Percentiles rank a stretch among this genome's conserved stretches.
Evolutionary conservation across 2,797 vertebrate genomes (phyloP).

Genomic region (Balearica regulorum): DNA sequence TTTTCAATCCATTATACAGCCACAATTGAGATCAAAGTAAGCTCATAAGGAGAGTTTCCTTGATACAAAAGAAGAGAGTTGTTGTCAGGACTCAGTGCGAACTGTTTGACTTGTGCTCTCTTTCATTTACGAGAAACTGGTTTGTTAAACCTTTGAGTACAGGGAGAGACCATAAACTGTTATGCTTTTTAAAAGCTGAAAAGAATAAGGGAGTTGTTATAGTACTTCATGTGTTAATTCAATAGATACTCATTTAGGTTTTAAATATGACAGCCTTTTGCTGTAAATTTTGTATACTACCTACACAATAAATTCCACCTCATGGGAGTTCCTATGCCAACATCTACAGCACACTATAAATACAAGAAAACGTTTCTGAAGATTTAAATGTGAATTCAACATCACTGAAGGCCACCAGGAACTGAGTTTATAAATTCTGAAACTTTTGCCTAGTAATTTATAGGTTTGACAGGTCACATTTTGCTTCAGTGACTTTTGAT

Average conservation of each 20-base stretch:
- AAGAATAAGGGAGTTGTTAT: background rate
- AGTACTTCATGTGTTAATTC: background rate
- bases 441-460: background rate
- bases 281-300: background rate
- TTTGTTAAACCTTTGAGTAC: background rate
- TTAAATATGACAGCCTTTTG: background rate
- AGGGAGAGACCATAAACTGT: background rate
- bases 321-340: background rate
- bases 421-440: background rate
- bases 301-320: background rate
- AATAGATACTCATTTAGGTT: background rate
- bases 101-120: background rate
- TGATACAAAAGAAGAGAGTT: slow-evolving; percentile 32
- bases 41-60: slow-evolving; percentile 35
- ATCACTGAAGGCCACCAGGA: background rate
- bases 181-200: background rate
- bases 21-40: slow-evolving; percentile 41
- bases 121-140: background rate
- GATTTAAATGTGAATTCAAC: background rate
- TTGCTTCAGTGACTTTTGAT: background rate
- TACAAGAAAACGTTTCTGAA: background rate
- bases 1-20: slow-evolving; percentile 53
- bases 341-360: background rate
- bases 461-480: background rate
- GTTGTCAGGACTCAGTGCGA: background rate